Base-by-base conservation (phyloP, 2,888 invertebrate genomes). In the Gastracanthus pulcherrimus region DNA sequence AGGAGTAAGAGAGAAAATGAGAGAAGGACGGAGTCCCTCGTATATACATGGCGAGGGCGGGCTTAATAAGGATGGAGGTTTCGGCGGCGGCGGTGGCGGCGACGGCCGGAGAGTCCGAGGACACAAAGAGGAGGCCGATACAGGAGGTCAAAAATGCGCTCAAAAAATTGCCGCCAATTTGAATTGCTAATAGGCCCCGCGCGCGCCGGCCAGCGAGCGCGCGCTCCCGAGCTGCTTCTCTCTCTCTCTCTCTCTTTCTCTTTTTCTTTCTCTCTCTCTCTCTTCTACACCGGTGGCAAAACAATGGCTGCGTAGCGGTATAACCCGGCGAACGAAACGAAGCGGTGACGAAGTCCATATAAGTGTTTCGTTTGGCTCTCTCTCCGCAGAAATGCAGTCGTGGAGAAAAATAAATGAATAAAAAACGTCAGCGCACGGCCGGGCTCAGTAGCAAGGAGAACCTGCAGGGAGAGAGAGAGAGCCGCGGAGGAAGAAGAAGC, bases 111-210 rank as follows among this genome's bases (percentile, higher is more conserved):
- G 76, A 67, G 72, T 67, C 72, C 84, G 84, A 83, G 77, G 84
- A 85, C 86, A 87, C 86, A 87, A 86, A 87, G 87, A 85, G 85
- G 82, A 85, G 85, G 84, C 89, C 90, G 90, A 91, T 91, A 90
- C 89, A 91, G 91, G 91, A 91, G 91, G 91, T 91, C 91, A 91
- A 91, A 91, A 91, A 91, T 91, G 91, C 90, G 89, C 90, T 91
- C 89, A 91, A 91, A 91, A 91, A 91, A 91, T 91, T 91, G 91
- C 91, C 91, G 91, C 90, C 91, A 90, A 91, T 91, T 91, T 91
- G 91, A 91, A 91, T 91, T 91, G 91, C 91, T 91, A 91, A 91
- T 91, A 88, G 88, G 83, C 86, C 87, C 84, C 87, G 89, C 87
- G 87, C 84, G 85, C 84, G 85, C 85, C 85, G 86, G 82, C 78